These are phyloP conservation scores for Deilephila porcellus DNA, from an alignment of 2,888 invertebrate genomes.

Conservation along the genomic window DNA sequence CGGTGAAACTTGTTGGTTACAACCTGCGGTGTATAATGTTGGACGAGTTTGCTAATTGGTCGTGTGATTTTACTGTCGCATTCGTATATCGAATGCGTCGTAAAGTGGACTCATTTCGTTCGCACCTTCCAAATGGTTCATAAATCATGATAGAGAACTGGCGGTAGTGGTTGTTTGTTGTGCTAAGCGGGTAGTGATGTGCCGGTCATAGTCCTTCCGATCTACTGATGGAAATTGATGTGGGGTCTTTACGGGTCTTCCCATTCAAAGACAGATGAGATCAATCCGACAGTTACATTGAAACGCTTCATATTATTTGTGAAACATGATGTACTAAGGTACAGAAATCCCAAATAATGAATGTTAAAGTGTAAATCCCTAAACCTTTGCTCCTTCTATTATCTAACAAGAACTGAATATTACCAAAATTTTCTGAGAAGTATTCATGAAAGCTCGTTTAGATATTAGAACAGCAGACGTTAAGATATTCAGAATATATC, in stretches of 20 bases:
- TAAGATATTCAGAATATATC: too few relatives aligned
- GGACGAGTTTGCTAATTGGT: slow-evolving; percentile 25
- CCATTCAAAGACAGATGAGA: too few relatives aligned
- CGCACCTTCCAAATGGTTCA: slow-evolving; percentile 21
- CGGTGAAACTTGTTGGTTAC: slow-evolving; percentile 16
- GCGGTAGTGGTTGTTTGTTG: slow-evolving; percentile 11
- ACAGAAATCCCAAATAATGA: too few relatives aligned
- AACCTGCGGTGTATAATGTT: slow-evolving; percentile 20
- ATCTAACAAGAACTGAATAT: too few relatives aligned
- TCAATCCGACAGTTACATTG: too few relatives aligned
- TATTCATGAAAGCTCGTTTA: too few relatives aligned
- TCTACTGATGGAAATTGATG: not conserved
- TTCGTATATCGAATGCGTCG: slow-evolving; percentile 18
- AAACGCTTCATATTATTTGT: too few relatives aligned
- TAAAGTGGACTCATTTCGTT: slow-evolving; percentile 16
- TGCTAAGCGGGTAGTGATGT: not conserved
- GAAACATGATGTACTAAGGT: too few relatives aligned
- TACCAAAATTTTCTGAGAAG: too few relatives aligned
- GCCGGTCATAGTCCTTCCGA: not conserved
- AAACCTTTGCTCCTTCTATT: too few relatives aligned
- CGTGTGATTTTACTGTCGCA: slow-evolving; percentile 21
- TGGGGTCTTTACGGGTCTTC: not conserved
- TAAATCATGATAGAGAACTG: slow-evolving; percentile 20
- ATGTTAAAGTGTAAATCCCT: too few relatives aligned
- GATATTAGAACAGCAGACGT: too few relatives aligned